phyloP scores from a whole-genome alignment of 2,113 vertebrate genomes.

The Tylochromis polylepis region DNA sequence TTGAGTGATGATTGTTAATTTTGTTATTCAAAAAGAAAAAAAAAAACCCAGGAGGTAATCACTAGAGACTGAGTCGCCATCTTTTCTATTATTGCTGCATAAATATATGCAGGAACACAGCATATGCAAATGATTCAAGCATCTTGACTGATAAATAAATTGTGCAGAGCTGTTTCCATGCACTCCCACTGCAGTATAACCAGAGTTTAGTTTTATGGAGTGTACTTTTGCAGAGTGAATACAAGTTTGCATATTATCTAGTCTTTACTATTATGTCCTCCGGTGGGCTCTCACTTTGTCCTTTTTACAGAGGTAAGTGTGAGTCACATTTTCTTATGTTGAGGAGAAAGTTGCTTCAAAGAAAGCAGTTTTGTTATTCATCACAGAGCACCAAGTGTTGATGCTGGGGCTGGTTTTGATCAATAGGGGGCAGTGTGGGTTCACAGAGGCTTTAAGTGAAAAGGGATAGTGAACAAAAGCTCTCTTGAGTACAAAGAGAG shows the following conservation, averaged over 20 bases:
- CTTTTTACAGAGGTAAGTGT: neutral
- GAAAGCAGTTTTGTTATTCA: neutral
- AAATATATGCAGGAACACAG: neutral
- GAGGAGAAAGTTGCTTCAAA: neutral
- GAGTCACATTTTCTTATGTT: neutral
- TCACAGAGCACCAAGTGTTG: neutral
- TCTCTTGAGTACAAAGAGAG: conserved; percentile 18
- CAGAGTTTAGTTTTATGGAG: neutral
- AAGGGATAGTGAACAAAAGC: conserved; percentile 9
- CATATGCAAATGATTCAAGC: neutral
- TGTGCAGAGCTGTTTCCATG: neutral
- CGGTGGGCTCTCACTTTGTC: neutral
- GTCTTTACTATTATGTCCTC: neutral
- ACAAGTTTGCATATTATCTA: neutral
- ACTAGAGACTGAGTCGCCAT: neutral
- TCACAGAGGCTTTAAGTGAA: neutral
- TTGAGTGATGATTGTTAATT: neutral
- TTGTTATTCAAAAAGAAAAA: neutral
- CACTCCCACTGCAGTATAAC: neutral
- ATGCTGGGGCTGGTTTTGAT: neutral
- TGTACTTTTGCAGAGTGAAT: neutral
- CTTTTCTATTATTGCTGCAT: neutral
- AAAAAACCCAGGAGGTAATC: neutral
- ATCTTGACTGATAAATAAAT: neutral
- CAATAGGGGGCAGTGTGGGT: conserved; percentile 64